Conservation (phyloP, 2,113 vertebrate genomes). For the Melanerpes aurifrons region DNA sequence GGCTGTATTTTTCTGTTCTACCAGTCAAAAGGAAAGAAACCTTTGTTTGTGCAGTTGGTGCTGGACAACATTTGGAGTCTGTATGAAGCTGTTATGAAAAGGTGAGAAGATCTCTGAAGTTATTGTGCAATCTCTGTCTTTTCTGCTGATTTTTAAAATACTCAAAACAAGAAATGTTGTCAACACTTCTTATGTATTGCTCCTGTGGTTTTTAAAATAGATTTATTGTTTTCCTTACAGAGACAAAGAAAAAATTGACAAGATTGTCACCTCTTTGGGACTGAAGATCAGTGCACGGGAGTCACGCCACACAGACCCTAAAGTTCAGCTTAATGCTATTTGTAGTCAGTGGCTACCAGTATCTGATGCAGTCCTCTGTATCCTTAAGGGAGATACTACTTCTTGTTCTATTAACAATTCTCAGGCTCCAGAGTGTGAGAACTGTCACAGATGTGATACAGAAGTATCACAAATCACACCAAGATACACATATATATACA, state of each 20-base stretch:
- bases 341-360: conserved; percentile 95
- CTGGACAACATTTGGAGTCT: conserved; percentile 98
- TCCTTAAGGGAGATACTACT: conserved; percentile 72
- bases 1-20: conserved; percentile 31
- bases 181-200: neutral
- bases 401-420: neutral
- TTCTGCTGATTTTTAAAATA: neutral
- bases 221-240: conserved; percentile 62
- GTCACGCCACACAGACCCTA: conserved; percentile 88
- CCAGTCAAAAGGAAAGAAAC: conserved; percentile 95
- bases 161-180: neutral
- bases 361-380: conserved; percentile 93
- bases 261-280: conserved; percentile 89
- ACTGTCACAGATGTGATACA: too few species aligned
- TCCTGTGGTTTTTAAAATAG: rapidly evolving
- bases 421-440: neutral
- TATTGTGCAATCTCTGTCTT: neutral
- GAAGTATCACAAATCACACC: too few species aligned
- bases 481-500: too few species aligned
- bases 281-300: conserved; percentile 88
- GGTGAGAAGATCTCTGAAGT: conserved; percentile 72
- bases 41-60: conserved; percentile 94
- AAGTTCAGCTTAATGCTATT: conserved; percentile 92
- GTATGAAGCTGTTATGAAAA: conserved; percentile 93
- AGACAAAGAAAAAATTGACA: conserved; percentile 94